Conservation (phyloP, 2,113 vertebrate genomes). For the Oenanthe oenanthe region DNA sequence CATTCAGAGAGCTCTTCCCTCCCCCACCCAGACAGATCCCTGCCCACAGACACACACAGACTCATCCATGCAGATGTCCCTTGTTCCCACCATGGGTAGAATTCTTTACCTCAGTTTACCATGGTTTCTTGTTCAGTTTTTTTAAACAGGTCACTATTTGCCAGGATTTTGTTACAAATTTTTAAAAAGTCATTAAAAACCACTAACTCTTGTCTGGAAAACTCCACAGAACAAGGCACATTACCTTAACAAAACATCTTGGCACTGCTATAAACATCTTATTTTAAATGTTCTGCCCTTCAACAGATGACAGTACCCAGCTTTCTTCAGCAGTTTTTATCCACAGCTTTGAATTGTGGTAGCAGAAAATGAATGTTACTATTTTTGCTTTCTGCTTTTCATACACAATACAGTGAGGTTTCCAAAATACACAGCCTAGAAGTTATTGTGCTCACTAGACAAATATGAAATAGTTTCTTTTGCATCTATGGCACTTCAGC, state of each 20-base stretch:
- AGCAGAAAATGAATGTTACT: background rate
- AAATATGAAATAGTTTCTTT: slow-evolving; percentile 30
- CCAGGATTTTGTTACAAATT: background rate
- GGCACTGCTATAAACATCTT: background rate
- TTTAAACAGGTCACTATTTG: background rate
- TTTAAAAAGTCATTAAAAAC: background rate
- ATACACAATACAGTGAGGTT: background rate
- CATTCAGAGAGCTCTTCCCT: background rate
- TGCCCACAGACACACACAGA: rapidly evolving
- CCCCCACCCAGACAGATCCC: rapidly evolving
- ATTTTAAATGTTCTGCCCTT: background rate
- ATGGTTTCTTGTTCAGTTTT: background rate
- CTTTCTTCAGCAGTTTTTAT: background rate
- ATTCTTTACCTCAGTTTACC: background rate
- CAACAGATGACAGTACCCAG: background rate
- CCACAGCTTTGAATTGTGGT: background rate
- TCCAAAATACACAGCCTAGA: background rate
- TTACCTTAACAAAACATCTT: background rate
- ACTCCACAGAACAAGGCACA: background rate
- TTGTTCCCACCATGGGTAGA: rapidly evolving
- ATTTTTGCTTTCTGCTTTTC: background rate
- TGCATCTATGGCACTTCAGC: slow-evolving; percentile 30
- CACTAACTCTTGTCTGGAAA: background rate
- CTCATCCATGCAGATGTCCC: background rate
- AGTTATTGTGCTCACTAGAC: background rate